phyloP scores from a whole-genome alignment of 2,113 vertebrate genomes.

The Pelecanus crispus region DNA sequence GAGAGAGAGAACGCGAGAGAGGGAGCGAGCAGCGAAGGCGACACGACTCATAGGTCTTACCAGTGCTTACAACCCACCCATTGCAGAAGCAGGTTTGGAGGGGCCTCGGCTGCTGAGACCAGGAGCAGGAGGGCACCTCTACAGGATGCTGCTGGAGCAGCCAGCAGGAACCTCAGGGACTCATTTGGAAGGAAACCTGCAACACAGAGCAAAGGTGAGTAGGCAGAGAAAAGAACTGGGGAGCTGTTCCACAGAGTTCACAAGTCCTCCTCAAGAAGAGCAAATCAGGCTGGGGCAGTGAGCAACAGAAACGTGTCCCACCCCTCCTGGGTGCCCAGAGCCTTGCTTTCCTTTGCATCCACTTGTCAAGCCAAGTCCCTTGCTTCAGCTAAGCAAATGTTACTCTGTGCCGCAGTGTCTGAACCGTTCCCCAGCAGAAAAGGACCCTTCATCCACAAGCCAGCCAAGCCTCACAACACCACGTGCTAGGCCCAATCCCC shows the following conservation, averaged over 20 bases:
- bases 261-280: background rate
- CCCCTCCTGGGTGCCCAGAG: background rate
- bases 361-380: background rate
- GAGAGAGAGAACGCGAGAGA: conserved; percentile 34
- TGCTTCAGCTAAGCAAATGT: background rate
- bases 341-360: background rate
- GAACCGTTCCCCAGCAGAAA: background rate
- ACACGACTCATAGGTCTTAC: conserved; percentile 76
- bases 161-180: conserved; percentile 51
- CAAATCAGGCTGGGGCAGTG: background rate
- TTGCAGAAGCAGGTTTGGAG: conserved; percentile 81
- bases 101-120: conserved; percentile 63
- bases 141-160: background rate
- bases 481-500: background rate
- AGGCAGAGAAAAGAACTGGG: background rate
- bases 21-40: conserved; percentile 37
- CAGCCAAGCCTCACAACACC: background rate
- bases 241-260: background rate
- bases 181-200: conserved; percentile 60
- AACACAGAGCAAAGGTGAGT: conserved; percentile 53
- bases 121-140: conserved; percentile 19
- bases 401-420: background rate
- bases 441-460: background rate
- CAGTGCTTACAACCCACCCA: conserved; percentile 89
- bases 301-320: background rate